A percentile compares a stretch with the other conserved stretches of the same genome.
phyloP scores from a whole-genome alignment of 2,888 invertebrate genomes.

The Drosophila aldrichi region DNA sequence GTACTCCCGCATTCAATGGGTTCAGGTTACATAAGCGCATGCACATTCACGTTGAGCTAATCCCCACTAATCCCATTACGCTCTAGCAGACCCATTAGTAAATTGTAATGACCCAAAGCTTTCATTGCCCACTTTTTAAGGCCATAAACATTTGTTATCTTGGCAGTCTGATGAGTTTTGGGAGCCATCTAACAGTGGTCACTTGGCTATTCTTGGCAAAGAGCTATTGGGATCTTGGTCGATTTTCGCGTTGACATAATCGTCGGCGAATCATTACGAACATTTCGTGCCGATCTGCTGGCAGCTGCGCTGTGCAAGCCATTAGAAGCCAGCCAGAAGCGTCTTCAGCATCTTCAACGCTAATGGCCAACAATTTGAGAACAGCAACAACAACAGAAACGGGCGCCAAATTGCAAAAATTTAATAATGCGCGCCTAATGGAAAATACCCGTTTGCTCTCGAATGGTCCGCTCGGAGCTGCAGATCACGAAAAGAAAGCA shows the following conservation, averaged over 20 bases:
- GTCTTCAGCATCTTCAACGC: slow-evolving; percentile 29
- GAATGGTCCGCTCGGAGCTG: slow-evolving; percentile 4
- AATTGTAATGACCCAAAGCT: slow-evolving; percentile 6
- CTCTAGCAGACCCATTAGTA: background rate
- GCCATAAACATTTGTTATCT: slow-evolving; percentile 5
- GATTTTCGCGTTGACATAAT: slow-evolving; percentile 46
- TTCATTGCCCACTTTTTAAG: too few species aligned
- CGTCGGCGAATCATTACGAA: slow-evolving; percentile 15
- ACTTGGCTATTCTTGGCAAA: slow-evolving; percentile 34
- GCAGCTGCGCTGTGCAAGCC: slow-evolving; percentile 37
- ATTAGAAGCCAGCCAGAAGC: slow-evolving; percentile 44
- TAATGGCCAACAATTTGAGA: slow-evolving; percentile 62
- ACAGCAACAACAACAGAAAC: slow-evolving; percentile 35
- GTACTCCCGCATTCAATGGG: background rate
- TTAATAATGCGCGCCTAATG: slow-evolving; percentile 69
- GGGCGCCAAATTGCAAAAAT: slow-evolving; percentile 61
- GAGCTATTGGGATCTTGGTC: slow-evolving; percentile 3
- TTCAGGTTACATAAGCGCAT: background rate
- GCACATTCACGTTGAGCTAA: background rate
- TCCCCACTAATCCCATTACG: background rate
- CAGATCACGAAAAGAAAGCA: slow-evolving; percentile 45
- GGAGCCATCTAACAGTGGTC: background rate
- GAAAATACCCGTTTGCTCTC: slow-evolving; percentile 42
- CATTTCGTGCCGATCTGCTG: slow-evolving; percentile 16
- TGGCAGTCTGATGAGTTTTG: background rate